These are phyloP conservation scores for Simalia tracyae DNA, from an alignment of 2,797 vertebrate species.

Conservation along the genomic window DNA sequence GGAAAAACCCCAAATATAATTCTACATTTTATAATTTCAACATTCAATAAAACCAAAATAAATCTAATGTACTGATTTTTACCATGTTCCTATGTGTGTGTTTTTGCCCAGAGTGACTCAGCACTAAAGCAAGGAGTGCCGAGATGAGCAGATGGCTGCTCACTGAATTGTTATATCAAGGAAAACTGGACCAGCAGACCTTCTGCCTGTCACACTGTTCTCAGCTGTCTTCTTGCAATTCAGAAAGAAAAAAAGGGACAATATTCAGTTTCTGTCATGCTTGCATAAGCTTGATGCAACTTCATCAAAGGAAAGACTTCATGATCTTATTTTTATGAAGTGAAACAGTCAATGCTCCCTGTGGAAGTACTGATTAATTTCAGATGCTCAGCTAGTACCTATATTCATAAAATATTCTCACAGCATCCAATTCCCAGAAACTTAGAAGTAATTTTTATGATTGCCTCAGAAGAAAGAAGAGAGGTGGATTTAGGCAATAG, in stretches of 20 bases:
- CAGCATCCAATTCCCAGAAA: not conserved
- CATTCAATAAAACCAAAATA: not conserved
- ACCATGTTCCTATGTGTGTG: not conserved
- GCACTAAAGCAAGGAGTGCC: not conserved
- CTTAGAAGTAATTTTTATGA: slow-evolving; percentile 31
- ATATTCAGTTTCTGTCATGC: slow-evolving; percentile 6
- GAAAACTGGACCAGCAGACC: not conserved
- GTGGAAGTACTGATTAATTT: slow-evolving; percentile 18
- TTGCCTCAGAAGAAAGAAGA: slow-evolving; percentile 16
- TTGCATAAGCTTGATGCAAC: not conserved
- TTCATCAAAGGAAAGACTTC: fast-evolving
- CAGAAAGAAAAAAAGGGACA: not conserved
- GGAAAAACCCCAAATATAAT: slow-evolving; percentile 12
- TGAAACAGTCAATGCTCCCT: slow-evolving; percentile 21
- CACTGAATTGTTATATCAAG: not conserved
- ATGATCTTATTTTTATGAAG: slow-evolving; percentile 21
- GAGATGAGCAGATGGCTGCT: not conserved
- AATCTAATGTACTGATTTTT: slow-evolving; percentile 16
- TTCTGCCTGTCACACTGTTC: not conserved
- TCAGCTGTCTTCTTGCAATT: not conserved
- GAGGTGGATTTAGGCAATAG: not conserved
- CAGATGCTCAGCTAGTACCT: slow-evolving; percentile 17
- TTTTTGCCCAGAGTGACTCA: not conserved
- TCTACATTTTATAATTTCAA: slow-evolving; percentile 36
- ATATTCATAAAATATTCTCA: slow-evolving; percentile 22